Base-by-base conservation (phyloP, 1,140 invertebrate genomes). In the Neotoxoptera formosana region DNA sequence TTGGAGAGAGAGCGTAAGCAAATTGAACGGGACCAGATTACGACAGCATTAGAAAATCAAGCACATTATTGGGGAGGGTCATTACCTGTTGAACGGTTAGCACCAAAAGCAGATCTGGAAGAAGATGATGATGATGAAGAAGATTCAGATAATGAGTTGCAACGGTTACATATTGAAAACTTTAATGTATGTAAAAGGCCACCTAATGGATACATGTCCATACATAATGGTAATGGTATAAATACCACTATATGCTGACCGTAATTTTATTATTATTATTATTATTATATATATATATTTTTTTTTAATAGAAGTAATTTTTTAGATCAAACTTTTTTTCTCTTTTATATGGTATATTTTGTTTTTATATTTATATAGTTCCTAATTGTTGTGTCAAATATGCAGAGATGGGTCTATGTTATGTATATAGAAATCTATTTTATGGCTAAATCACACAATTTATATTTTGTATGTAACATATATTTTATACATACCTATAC, bases 341-440 rank as follows among this genome's bases (percentile, higher is more conserved):
- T 91, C 45, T 92, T 92, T 92, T 92, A 41, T 93, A 93, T 86
- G 91, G 91, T 84, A 86, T 84, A 93, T 93, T 81, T 93, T 93
- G 91, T 93, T 93, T 91, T 93, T 93, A 86, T 93, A 86, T 93
- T 86, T 93, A 86, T 93, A 93, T 93, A 93, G 91, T 93, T 93
- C 91, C 91, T 93, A 93, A 93, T 84, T 93, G 91, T 93, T 93
- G 91, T 86, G 91, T 83, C 81, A 84, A 93, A 84, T 93, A 93
- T 93, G 81, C 91, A 93, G 91, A 93, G 91, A 93, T 93, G 81
- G 91, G 91, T 84, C 34, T 84, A 93, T 84, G 45, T 84, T 93
- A 84, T 86, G 36, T 84, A 14, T 93, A 81, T 89, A 36, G 48
- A 92, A 47, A 92, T 92, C 53, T 11, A 93, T 86, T 56, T 86